phyloP scores from a whole-genome alignment of 1,140 invertebrate genomes.

The Drosophila nannoptera region DNA sequence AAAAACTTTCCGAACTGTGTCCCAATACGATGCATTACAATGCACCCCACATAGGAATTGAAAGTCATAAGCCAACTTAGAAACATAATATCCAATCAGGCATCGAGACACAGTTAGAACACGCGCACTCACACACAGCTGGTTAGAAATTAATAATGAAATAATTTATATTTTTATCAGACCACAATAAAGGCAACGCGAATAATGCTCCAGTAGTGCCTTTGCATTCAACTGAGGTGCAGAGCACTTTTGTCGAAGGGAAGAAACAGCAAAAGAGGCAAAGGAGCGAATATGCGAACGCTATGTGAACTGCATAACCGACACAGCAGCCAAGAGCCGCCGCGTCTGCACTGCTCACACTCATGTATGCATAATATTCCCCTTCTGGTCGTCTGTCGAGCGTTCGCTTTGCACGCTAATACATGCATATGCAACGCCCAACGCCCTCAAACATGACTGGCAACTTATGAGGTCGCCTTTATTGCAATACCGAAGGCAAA shows the following conservation, averaged over 20 bases:
- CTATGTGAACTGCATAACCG: slow-evolving; percentile 10
- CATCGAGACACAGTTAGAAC: not conserved
- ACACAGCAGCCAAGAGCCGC: not conserved
- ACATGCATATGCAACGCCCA: slow-evolving; percentile 17
- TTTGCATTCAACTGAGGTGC: slow-evolving; percentile 14
- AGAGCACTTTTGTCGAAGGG: too few relatives aligned
- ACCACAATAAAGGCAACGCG: slow-evolving; percentile 11
- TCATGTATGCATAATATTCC: slow-evolving; percentile 6
- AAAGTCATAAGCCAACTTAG: not conserved
- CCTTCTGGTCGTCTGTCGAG: not conserved
- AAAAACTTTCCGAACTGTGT: not conserved
- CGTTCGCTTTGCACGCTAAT: slow-evolving; percentile 3
- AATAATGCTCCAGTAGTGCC: slow-evolving; percentile 4
- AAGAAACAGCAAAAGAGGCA: not conserved
- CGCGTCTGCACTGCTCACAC: not conserved
- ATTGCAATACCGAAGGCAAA: slow-evolving; percentile 21
- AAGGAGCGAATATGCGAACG: slow-evolving; percentile 20
- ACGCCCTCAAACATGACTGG: slow-evolving; percentile 20
- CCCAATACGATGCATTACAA: not conserved
- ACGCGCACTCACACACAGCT: not conserved
- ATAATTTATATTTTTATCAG: slow-evolving; percentile 22
- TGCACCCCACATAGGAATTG: not conserved
- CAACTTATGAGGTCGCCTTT: slow-evolving; percentile 28
- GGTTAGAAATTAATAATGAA: slow-evolving; percentile 1
- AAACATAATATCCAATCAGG: not conserved